These are phyloP conservation scores for Sakesphorus luctuosus DNA, from an alignment of 2,113 vertebrate genomes.

Conservation along the genomic window DNA sequence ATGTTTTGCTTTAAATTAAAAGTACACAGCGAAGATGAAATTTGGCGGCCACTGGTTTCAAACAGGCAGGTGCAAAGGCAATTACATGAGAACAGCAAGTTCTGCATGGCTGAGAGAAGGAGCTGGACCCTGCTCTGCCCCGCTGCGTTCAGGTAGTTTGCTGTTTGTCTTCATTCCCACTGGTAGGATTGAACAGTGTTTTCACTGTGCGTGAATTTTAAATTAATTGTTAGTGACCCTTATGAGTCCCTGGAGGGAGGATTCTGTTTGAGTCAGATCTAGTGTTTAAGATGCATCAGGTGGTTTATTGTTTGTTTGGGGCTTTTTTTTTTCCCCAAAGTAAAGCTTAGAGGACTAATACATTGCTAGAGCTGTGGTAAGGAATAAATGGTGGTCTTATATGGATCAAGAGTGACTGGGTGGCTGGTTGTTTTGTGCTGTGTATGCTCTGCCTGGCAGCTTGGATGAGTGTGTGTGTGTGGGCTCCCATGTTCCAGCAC, in stretches of 20 bases:
- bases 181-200: background rate
- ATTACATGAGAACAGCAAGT: background rate
- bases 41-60: background rate
- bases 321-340: background rate
- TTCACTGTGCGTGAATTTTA: background rate
- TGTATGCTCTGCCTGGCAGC: slow-evolving; percentile 25
- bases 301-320: background rate
- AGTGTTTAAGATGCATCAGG: background rate
- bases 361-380: background rate
- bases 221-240: background rate
- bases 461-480: slow-evolving; percentile 11
- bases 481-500: slow-evolving; percentile 30
- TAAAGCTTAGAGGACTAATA: background rate
- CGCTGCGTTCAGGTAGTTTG: background rate
- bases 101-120: background rate
- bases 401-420: background rate
- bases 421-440: background rate
- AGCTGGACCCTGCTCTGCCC: background rate
- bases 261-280: background rate
- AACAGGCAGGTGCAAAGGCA: background rate
- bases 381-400: background rate
- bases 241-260: background rate
- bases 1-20: background rate
- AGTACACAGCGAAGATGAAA: background rate
- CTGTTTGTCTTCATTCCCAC: background rate